A percentile compares a stretch with the other conserved stretches of the same genome.
These are phyloP conservation scores for Ammospiza caudacuta DNA, from an alignment of 2,113 vertebrate species.

Conservation along the genomic window DNA sequence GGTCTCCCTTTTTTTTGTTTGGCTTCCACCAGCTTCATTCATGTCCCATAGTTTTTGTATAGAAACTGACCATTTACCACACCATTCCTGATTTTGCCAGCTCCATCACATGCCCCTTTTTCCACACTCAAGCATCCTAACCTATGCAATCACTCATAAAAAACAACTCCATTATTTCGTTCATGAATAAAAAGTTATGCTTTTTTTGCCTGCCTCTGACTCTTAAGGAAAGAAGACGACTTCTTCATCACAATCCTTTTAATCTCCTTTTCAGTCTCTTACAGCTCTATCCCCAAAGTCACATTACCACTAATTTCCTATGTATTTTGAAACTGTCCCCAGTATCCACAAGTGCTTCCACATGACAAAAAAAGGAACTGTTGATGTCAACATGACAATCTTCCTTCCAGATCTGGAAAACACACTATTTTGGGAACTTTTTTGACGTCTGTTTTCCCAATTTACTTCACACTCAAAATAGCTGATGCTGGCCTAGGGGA, in stretches of 20 bases:
- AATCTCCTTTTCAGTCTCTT: background rate
- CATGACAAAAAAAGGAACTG: background rate
- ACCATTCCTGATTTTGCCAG: background rate
- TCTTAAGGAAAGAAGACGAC: background rate
- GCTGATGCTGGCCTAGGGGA: background rate
- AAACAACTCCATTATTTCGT: background rate
- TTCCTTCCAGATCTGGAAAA: background rate
- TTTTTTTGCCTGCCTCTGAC: background rate
- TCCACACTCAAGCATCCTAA: background rate
- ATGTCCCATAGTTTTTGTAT: rapidly evolving
- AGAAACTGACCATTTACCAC: background rate
- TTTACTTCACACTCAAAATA: background rate
- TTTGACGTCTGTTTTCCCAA: background rate
- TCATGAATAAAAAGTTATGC: background rate
- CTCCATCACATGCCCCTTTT: background rate
- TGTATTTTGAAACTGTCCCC: background rate
- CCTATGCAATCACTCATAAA: background rate
- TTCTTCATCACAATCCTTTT: background rate
- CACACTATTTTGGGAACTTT: rapidly evolving
- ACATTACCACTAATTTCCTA: background rate
- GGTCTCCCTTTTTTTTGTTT: background rate
- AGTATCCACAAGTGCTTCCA: background rate
- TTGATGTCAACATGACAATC: background rate
- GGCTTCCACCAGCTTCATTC: background rate
- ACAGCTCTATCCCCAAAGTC: background rate